Base-by-base conservation (phyloP, 92 coral and sea anemone species). In the Hydrozoanthus gracilis region DNA sequence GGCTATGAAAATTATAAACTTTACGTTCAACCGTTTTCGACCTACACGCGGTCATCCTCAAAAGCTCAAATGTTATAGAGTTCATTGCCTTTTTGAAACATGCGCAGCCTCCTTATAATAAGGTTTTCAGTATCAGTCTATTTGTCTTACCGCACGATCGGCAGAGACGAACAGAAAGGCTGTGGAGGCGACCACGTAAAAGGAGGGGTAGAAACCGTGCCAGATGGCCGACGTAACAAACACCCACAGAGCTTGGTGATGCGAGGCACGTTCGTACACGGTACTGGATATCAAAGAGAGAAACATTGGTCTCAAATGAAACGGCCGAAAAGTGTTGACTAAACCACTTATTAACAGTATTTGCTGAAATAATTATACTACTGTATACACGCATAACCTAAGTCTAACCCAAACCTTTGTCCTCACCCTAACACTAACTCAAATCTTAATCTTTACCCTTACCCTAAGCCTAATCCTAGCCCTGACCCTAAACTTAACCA, bases 191-290 rank as follows among this genome's bases (percentile, higher is more conserved):
- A 45, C 52, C 15, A 78, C 18, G 44, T 78, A 78, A 8, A 60
- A 58, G 18, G 69, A 44, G 12, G 83, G 83, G 64, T 78, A 78
- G 64, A 78, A 78, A 5, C 83, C 83, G 44, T 78, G 83, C 83
- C 83, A 78, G 44, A 78, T 4, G 10, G 83, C 49, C 5, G 83
- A 78, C 17, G 83, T 60, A 44, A 56, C 7, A 48, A 61, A 78
- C n/a, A 78, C 83, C 20, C 83, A 78, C 44, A 78, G 39, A 5
- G 83, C 83, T n/a, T 61, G 70, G 71, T 60, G 55, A 39, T 44
- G 71, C 8, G 83, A 4, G 4, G 61, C 71, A 44, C 83, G 83
- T 52, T 78, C 83, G 14, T 60, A 61, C 46, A 78, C 83, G 51
- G 51, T 35, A 45, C 83, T 78, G 44, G 4, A 78, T 27, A 27